phyloP scores from a whole-genome alignment of 2,113 vertebrate species.

The Leucoraja erinaceus region DNA sequence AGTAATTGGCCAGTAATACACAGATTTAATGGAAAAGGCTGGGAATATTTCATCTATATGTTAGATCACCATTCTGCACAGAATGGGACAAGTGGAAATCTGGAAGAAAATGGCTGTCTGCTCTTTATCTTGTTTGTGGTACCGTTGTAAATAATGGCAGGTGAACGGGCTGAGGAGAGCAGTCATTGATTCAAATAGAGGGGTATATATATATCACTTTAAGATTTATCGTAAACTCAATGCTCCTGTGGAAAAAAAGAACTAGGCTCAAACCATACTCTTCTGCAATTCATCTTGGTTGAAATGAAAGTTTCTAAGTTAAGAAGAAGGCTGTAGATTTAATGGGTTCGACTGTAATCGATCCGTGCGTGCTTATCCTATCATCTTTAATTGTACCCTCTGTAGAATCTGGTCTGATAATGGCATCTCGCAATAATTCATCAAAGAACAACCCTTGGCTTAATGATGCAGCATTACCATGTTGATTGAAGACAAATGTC shows the following conservation, averaged over 20 bases:
- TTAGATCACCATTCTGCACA: neutral
- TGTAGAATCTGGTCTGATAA: neutral
- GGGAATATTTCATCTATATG: neutral
- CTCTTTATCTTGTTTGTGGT: neutral
- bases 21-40: neutral
- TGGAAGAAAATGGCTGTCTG: neutral
- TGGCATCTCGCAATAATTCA: neutral
- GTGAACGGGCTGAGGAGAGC: neutral
- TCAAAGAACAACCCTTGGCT: neutral
- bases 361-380: neutral
- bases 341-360: neutral
- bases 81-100: neutral
- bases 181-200: neutral
- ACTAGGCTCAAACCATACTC: neutral
- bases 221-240: neutral
- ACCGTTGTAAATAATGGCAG: neutral
- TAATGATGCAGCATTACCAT: neutral
- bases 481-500: neutral
- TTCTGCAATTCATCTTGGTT: neutral
- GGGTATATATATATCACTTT: neutral
- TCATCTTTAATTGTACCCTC: neutral
- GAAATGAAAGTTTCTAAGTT: neutral
- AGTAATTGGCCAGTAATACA: neutral
- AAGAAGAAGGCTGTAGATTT: neutral
- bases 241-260: neutral